Conservation (phyloP, 2,113 vertebrate species). For the Thryonomys swinderianus region DNA sequence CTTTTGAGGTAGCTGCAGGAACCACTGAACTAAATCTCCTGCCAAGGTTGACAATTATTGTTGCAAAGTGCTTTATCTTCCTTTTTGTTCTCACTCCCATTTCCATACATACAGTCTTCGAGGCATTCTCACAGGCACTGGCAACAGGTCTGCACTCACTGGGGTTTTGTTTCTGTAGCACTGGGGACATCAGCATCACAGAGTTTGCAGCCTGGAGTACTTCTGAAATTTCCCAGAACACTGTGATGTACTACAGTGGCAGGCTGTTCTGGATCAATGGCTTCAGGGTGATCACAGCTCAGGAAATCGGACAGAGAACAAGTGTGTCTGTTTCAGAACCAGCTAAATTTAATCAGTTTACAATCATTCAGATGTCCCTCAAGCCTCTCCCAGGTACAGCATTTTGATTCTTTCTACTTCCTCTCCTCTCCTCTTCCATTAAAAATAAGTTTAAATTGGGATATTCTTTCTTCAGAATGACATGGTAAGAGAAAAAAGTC, state of each 20-base stretch:
- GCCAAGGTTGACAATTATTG: neutral
- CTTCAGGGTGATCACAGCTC: constrained; percentile 83
- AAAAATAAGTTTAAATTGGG: neutral
- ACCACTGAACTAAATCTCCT: no score
- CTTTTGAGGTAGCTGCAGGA: no score
- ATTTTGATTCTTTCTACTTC: constrained; percentile 7
- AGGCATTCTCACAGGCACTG: neutral
- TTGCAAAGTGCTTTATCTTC: neutral
- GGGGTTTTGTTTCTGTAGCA: constrained; percentile 65
- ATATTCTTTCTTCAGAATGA: constrained; percentile 38
- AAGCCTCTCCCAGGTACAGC: constrained; percentile 88
- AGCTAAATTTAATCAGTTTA: constrained; percentile 83
- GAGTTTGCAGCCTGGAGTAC: constrained; percentile 86
- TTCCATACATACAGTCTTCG: neutral
- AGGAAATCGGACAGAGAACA: constrained; percentile 85
- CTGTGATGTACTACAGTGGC: constrained; percentile 85
- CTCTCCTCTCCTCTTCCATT: neutral
- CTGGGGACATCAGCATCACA: constrained; percentile 59
- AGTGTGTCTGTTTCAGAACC: constrained; percentile 84
- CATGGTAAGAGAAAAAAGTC: constrained; percentile 33
- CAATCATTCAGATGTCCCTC: constrained; percentile 84
- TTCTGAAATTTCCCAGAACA: constrained; percentile 83
- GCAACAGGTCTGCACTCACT: neutral
- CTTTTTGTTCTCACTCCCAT: neutral
- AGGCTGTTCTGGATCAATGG: constrained; percentile 88